Percentiles rank a stretch among this genome's conserved stretches.
phyloP scores from a whole-genome alignment of 2,888 invertebrate genomes.

The Lottia gigantea region DNA sequence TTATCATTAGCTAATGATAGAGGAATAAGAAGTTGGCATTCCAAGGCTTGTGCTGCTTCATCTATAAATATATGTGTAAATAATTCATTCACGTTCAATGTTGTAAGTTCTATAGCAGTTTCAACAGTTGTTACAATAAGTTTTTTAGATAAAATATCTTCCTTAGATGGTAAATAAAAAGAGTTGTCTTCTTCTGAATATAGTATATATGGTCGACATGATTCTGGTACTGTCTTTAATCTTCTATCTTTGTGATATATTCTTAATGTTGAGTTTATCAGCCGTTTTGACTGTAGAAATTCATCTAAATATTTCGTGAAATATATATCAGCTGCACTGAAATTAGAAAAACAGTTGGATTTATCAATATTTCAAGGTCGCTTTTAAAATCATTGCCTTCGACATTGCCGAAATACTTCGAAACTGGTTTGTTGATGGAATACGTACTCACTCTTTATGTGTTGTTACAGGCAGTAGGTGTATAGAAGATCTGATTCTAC shows the following conservation, averaged over 20 bases:
- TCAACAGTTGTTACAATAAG: conserved; percentile 60
- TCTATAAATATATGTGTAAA: conserved; percentile 61
- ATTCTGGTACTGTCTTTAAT: conserved; percentile 44
- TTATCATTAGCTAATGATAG: conserved; percentile 56
- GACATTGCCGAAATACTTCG: too few species aligned
- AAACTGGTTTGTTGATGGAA: too few species aligned
- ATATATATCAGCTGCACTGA: conserved; percentile 66
- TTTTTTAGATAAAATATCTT: conserved; percentile 47
- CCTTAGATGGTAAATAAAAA: conserved; percentile 45
- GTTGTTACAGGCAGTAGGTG: too few species aligned
- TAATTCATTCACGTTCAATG: conserved; percentile 39
- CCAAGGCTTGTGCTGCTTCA: conserved; percentile 47
- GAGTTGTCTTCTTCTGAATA: conserved; percentile 32
- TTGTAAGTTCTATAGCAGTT: conserved; percentile 50
- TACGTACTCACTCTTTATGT: too few species aligned
- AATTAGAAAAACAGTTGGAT: conserved; percentile 11
- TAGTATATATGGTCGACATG: conserved; percentile 55
- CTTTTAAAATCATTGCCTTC: too few species aligned
- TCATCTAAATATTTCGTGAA: conserved; percentile 59
- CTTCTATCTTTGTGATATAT: conserved; percentile 50
- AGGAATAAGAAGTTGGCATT: conserved; percentile 63
- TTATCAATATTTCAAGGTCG: too few species aligned
- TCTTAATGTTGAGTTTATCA: conserved; percentile 33
- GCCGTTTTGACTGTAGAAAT: conserved; percentile 41
- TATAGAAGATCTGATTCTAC: background rate